phyloP scores from a whole-genome alignment of 2,797 vertebrate genomes.

The Mergus octosetaceus region DNA sequence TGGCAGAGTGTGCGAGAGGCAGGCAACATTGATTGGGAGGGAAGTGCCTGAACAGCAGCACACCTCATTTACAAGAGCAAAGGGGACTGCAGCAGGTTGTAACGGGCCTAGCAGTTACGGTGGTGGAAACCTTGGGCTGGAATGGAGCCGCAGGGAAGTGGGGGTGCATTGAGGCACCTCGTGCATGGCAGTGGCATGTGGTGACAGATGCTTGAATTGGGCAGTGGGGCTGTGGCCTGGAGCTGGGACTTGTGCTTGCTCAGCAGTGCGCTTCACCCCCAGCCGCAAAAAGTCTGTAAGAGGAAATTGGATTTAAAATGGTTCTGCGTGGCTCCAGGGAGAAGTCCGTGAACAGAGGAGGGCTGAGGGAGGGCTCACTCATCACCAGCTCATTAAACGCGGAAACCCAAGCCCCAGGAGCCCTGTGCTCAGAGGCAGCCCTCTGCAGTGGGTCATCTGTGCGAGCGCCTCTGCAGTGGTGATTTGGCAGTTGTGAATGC shows the following conservation, averaged over 20 bases:
- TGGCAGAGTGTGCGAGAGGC: neutral
- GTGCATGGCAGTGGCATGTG: rapidly evolving
- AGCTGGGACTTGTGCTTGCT: neutral
- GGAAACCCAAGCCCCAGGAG: constrained; percentile 20
- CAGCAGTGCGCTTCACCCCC: neutral
- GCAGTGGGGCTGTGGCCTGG: rapidly evolving
- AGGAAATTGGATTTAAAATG: constrained; percentile 25
- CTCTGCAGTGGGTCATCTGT: neutral
- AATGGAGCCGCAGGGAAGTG: neutral
- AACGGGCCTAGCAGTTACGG: rapidly evolving
- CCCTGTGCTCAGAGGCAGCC: rapidly evolving
- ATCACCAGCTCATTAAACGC: constrained; percentile 37
- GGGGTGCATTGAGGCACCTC: neutral
- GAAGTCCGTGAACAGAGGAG: neutral
- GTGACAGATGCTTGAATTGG: neutral
- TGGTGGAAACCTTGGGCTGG: neutral
- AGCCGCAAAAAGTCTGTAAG: neutral
- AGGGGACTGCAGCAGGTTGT: neutral
- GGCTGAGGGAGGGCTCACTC: constrained; percentile 3
- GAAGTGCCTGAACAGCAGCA: neutral
- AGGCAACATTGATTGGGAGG: neutral
- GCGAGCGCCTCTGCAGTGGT: neutral
- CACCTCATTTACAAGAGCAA: neutral
- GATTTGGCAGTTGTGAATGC: neutral
- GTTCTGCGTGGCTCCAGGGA: neutral